Conservation (phyloP, 2,888 invertebrate genomes). For the Drosophila merina region DNA sequence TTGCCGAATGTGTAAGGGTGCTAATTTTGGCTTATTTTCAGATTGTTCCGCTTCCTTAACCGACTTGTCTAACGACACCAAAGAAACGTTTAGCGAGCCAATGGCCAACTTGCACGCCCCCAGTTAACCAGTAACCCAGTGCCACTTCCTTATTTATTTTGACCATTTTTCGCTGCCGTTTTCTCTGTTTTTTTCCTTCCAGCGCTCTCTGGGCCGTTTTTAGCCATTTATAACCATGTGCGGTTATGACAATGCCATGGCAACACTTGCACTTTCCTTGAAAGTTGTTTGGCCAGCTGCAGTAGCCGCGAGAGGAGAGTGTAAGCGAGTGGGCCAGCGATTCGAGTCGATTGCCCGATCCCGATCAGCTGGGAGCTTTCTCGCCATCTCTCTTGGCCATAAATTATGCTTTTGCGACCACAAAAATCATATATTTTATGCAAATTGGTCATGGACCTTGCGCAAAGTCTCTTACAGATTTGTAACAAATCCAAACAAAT, state of each 20-base stretch:
- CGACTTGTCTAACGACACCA: not conserved
- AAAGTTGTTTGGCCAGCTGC: conserved; percentile 69
- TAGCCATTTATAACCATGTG: conserved; percentile 19
- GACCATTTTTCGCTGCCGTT: conserved; percentile 1
- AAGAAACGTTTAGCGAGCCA: conserved; percentile 39
- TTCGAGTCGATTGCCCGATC: not conserved
- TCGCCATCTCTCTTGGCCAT: conserved; percentile 13
- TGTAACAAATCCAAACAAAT: conserved; percentile 22
- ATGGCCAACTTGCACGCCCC: conserved; percentile 10
- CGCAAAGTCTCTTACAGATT: conserved; percentile 47
- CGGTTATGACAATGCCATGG: conserved; percentile 69
- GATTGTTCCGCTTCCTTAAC: conserved; percentile 48
- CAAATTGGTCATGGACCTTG: conserved; percentile 46
- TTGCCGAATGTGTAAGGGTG: conserved; percentile 12
- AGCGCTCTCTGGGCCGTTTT: conserved; percentile 12
- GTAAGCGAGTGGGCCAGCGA: not conserved
- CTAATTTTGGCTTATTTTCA: conserved; percentile 37
- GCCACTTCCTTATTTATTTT: conserved; percentile 70
- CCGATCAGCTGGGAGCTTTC: conserved; percentile 32
- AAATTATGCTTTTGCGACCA: conserved; percentile 39
- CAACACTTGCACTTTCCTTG: conserved; percentile 79
- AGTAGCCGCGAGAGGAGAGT: conserved; percentile 12
- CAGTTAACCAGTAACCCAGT: conserved; percentile 65
- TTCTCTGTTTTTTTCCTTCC: not conserved
- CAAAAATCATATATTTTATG: conserved; percentile 43